Evolutionary conservation across 2,888 invertebrate species (phyloP), one percentile per base, ranked within the genome.

Genomic region (Gandaritis pyraliata): DNA sequence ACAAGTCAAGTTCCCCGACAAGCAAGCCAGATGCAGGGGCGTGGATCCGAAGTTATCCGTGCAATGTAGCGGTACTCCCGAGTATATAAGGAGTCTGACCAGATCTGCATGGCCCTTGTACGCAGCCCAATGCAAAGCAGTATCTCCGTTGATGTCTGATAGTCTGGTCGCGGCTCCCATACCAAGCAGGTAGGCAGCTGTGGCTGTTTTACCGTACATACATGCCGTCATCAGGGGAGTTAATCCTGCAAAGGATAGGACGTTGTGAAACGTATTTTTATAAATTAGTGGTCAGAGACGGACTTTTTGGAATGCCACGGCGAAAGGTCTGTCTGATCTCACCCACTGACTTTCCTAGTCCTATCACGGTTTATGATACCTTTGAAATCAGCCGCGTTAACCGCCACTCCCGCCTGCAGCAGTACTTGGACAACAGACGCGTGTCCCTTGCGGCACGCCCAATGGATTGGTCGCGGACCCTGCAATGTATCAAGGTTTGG

Each of bases 381-480:
- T 91, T 98, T 98, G 75, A 97, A 97, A 82, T 98, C 98, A 0
- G 96, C 96, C 1, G 96, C 96, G 80, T 98, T 98, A 0, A 98
- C 97, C 2, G 96, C 95, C 0, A 98, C 97, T 6, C 97, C 97
- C 0, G 96, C 95, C 90, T 97, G 94, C 39, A 95, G 80, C 16
- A 95, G 81, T 0, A 95, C 93, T 88, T 98, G 98, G 5, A 97
- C 97, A 15, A 98, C 95, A 0, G 97, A 96, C 0, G 97, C 96
- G 80, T 98, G 97, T 0, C 98, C 98, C 83, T 98, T 97, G 41
- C 98, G 94, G 78, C 97, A 97, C 0, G 98, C 98, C 98, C 98
- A 98, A 81, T 98, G 98, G 67, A 98, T 97, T 0, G 98, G 98
- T 29, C 96, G 93, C 0, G 97, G 97, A 0, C 97, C 98, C 90